These are phyloP conservation scores for Drosophila mimetica DNA, from an alignment of 2,888 invertebrate species.

Conservation along the genomic window DNA sequence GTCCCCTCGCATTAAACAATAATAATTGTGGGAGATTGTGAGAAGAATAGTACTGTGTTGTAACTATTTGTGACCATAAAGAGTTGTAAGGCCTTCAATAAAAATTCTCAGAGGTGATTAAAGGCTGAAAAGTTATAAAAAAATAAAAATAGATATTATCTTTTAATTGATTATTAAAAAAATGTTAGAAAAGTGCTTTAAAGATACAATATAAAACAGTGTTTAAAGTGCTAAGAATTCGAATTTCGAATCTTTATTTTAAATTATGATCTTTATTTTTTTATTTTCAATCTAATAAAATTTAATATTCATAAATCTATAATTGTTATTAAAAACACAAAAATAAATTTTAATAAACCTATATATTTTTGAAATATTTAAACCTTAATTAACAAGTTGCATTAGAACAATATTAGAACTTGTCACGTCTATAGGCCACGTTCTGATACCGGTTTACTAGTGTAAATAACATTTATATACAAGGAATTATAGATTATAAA, in stretches of 20 bases:
- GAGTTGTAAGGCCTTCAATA: neutral
- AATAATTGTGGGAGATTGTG: constrained; percentile 1
- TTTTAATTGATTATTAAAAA: neutral
- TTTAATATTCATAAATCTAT: too few relatives aligned
- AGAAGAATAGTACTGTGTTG: neutral
- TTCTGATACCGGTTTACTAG: constrained; percentile 37
- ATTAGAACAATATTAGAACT: constrained; percentile 19
- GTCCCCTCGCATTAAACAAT: constrained; percentile 31
- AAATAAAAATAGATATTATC: too few relatives aligned
- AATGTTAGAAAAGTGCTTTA: neutral
- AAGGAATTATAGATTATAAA: constrained; percentile 26
- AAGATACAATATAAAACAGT: neutral
- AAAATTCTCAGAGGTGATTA: neutral
- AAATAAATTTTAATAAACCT: too few relatives aligned
- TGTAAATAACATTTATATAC: constrained; percentile 21
- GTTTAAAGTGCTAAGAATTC: too few relatives aligned
- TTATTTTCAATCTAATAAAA: too few relatives aligned
- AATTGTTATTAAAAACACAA: too few relatives aligned
- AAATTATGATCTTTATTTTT: too few relatives aligned
- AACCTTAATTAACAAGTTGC: neutral
- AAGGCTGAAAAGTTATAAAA: too few relatives aligned
- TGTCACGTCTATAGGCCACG: constrained; percentile 37
- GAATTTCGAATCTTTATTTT: too few relatives aligned
- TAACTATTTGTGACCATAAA: neutral
- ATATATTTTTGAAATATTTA: neutral